Percentiles rank a stretch among this genome's conserved stretches.
These are phyloP conservation scores for Malurus melanocephalus DNA, from an alignment of 2,113 vertebrate genomes.

Conservation along the genomic window DNA sequence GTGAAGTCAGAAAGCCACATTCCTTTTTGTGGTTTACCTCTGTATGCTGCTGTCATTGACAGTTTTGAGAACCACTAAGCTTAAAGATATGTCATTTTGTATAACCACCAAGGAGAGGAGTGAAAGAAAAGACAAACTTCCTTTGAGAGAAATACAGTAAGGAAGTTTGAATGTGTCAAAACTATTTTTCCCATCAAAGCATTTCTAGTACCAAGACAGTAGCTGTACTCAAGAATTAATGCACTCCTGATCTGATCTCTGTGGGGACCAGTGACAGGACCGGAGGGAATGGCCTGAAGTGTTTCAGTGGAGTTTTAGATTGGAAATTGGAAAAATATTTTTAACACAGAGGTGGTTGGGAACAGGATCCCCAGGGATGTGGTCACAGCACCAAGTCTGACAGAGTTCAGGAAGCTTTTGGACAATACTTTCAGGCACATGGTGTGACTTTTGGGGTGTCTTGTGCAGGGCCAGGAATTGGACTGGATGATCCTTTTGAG, in stretches of 20 bases:
- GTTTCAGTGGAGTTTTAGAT: background rate
- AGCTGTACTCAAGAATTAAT: background rate
- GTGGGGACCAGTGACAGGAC: background rate
- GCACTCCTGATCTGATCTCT: background rate
- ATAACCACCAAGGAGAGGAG: background rate
- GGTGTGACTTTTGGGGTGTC: background rate
- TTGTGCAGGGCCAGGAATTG: background rate
- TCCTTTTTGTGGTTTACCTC: background rate
- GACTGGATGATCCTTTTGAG: background rate
- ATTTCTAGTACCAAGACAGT: background rate
- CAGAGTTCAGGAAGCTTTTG: background rate
- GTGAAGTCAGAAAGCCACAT: background rate
- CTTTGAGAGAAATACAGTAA: background rate
- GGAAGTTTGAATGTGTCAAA: constrained; percentile 17
- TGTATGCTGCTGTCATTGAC: background rate
- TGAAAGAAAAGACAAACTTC: background rate
- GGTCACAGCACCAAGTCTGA: background rate
- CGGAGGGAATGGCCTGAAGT: background rate
- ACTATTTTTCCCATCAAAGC: background rate
- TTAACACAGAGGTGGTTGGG: background rate
- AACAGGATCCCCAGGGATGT: background rate
- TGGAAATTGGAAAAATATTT: background rate
- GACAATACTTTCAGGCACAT: background rate
- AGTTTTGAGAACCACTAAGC: background rate
- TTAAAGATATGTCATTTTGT: constrained; percentile 1